Base-by-base conservation (phyloP, 2,888 invertebrate species). In the Drosophila testacea region DNA sequence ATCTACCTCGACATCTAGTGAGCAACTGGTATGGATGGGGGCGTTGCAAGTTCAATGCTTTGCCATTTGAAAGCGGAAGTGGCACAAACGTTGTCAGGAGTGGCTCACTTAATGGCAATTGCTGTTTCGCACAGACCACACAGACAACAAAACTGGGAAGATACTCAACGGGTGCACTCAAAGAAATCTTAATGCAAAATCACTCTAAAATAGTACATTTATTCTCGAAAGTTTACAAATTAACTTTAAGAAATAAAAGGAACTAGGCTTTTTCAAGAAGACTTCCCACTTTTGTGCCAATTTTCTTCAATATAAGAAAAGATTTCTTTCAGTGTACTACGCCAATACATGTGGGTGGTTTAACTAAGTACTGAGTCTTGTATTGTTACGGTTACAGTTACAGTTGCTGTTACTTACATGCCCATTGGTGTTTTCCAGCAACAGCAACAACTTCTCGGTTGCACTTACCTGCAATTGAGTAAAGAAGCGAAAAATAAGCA, bases 21-120 rank as follows among this genome's bases (percentile, higher is more conserved):
- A 9, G n/a, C 22, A 47, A 50, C 41, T 56, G 9, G 28, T 44
- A 27, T 46, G 28, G 48, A 16, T 22, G 83, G 78, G 81, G 81
- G 79, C 81, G 83, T 80, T 63, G 77, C 83, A 86, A 86, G 81
- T 83, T 79, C 86, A 88, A 80, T 83, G 82, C 59, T 69, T 65
- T 67, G 73, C 74, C 74, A 77, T 74, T 74, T 72, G 69, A 59
- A 71, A 75, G 86, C 83, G 83, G 83, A 83, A 83, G 89, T 83
- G 89, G 68, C 71, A 61, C 71, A 61, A 67, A 71, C 69, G 81
- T 76, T 86, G 87, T 73, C 84, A 86, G 83, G 88, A 81, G 83
- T 83, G 83, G 76, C 83, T 65, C 71, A 74, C 38, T 67, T 68
- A 61, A 73, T 55, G 72, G 56, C 54, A 77, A 73, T 50, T 47